phyloP scores from a whole-genome alignment of 1,140 invertebrate species.

The Drosophila pandora region DNA sequence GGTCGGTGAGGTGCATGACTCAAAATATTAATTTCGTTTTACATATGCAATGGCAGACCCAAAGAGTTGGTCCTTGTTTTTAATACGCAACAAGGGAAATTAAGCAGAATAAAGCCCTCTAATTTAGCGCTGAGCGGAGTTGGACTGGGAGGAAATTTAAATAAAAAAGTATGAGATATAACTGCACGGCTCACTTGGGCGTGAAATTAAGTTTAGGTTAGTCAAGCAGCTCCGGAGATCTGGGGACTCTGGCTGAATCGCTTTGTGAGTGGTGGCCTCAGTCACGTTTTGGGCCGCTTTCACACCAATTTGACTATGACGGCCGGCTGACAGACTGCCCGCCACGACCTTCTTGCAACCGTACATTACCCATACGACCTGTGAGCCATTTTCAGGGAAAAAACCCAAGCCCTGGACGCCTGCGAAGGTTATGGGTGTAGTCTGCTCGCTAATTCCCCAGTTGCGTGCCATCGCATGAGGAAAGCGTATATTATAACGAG shows the following conservation, averaged over 20 bases:
- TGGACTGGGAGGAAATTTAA: background rate
- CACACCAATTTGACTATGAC: constrained; percentile 62
- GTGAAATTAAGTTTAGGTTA: background rate
- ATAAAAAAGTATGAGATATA: background rate
- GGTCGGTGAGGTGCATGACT: constrained; percentile 20
- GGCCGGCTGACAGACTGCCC: constrained; percentile 14
- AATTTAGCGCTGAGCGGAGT: constrained; percentile 13
- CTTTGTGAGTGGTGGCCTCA: constrained; percentile 32
- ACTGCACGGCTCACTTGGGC: background rate
- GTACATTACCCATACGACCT: constrained; percentile 64
- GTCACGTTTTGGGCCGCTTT: constrained; percentile 67
- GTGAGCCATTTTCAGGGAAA: constrained; percentile 47
- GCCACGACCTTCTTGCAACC: constrained; percentile 6
- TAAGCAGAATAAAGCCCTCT: constrained; percentile 37
- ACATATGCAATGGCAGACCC: constrained; percentile 54
- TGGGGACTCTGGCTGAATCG: background rate
- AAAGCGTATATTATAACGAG: constrained; percentile 28
- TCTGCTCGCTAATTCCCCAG: constrained; percentile 55
- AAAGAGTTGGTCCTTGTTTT: constrained; percentile 25
- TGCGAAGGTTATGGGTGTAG: background rate
- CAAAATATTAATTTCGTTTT: constrained; percentile 57
- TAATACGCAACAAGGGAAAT: constrained; percentile 68
- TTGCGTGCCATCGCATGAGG: constrained; percentile 59
- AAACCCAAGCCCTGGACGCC: constrained; percentile 21
- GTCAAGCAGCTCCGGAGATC: background rate